Percentiles rank a stretch among this genome's conserved stretches.
Evolutionary conservation across 2,888 invertebrate genomes (phyloP).

Genomic region (Drosophila engyochracea): DNA sequence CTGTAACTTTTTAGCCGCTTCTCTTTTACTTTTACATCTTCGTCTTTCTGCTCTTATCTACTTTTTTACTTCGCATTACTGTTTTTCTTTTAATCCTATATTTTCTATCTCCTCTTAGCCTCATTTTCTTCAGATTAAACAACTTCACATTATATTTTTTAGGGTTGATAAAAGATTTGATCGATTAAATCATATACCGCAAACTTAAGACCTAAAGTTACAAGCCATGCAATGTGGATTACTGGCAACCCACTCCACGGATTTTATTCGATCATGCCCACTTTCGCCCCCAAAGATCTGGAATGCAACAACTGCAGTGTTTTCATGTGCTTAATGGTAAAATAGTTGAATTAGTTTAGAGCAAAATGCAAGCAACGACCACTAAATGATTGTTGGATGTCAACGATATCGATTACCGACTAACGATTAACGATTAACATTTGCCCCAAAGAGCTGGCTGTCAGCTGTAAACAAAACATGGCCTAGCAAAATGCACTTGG

Average conservation of each 20-base stretch:
- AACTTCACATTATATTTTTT: too few species aligned
- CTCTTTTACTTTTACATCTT: not conserved
- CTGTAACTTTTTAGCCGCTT: not conserved
- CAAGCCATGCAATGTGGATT: too few species aligned
- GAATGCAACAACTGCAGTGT: not conserved
- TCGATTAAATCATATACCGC: too few species aligned
- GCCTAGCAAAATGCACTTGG: conserved; percentile 12
- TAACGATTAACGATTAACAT: not conserved
- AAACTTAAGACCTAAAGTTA: too few species aligned
- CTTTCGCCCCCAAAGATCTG: too few species aligned
- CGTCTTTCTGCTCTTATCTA: not conserved
- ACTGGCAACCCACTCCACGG: too few species aligned
- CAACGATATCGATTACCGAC: conserved; percentile 5
- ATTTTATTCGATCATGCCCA: not conserved
- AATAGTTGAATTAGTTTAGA: not conserved
- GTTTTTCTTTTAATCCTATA: too few species aligned
- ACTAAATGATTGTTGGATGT: not conserved
- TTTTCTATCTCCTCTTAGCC: too few species aligned
- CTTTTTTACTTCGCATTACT: not conserved
- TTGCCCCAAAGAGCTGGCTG: not conserved
- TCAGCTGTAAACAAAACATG: conserved; percentile 4
- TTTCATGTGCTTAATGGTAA: not conserved
- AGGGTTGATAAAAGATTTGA: too few species aligned
- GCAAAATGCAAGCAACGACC: not conserved
- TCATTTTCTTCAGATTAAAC: too few species aligned